Conservation (phyloP, 2,113 vertebrate species). For the Epinephelus moara region DNA sequence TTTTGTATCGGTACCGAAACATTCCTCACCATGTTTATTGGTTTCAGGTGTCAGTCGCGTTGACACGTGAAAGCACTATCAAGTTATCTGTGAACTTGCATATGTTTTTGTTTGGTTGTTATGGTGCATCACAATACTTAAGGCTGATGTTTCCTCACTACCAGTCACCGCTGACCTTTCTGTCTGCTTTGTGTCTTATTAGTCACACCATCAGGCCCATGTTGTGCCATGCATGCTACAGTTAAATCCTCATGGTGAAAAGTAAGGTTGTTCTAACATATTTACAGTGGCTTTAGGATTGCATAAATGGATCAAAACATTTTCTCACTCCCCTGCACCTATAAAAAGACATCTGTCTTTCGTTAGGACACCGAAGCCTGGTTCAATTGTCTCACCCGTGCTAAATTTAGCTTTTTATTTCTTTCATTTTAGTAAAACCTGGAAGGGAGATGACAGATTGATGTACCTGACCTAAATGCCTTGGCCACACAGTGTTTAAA, state of each 20-base stretch:
- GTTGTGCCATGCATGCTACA: constrained; percentile 7
- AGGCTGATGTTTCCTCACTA: not conserved
- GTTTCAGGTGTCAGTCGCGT: constrained; percentile 58
- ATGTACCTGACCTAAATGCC: constrained; percentile 55
- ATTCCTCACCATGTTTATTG: constrained; percentile 56
- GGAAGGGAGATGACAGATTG: constrained; percentile 53
- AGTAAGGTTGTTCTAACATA: not conserved
- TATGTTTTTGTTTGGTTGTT: constrained; percentile 32
- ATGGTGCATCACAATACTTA: constrained; percentile 22
- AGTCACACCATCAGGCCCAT: not conserved
- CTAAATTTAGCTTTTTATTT: constrained; percentile 61
- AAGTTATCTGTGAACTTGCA: constrained; percentile 33
- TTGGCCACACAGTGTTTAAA: constrained; percentile 52
- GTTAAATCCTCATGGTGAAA: constrained; percentile 1
- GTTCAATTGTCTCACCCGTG: constrained; percentile 33
- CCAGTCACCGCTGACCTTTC: not conserved
- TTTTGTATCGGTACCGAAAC: constrained; percentile 54
- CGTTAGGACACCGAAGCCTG: constrained; percentile 25
- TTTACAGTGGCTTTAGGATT: constrained; percentile 9
- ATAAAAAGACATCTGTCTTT: constrained; percentile 58
- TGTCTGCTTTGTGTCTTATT: constrained; percentile 10
- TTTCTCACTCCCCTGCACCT: constrained; percentile 25
- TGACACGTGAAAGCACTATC: constrained; percentile 48
- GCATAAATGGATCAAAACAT: constrained; percentile 32
- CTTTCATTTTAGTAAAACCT: constrained; percentile 55